Evolutionary conservation across 2,888 invertebrate genomes (phyloP).

Genomic region (Argyresthia albistria): DNA sequence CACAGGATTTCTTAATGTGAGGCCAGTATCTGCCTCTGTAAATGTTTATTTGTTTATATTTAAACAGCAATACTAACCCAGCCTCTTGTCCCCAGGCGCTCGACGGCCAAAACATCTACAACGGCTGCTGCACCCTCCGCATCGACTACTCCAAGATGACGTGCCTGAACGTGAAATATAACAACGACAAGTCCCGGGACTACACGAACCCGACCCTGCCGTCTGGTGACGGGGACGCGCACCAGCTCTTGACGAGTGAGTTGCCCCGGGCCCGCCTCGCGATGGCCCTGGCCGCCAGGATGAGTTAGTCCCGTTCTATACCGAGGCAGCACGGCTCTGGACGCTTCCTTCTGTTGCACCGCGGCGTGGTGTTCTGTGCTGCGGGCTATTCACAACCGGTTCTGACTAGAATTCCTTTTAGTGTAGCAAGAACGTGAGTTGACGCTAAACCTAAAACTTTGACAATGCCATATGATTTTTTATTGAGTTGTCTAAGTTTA

Average conservation of each 20-base stretch:
- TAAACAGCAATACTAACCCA: too few species aligned
- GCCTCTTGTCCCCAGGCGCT: slow-evolving; percentile 76
- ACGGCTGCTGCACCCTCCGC: slow-evolving; percentile 98
- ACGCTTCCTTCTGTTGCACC: neutral
- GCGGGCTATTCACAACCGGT: too few species aligned
- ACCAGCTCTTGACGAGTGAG: slow-evolving; percentile 77
- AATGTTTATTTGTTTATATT: too few species aligned
- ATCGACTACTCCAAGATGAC: slow-evolving; percentile 99
- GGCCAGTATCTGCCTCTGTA: too few species aligned
- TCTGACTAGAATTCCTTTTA: too few species aligned
- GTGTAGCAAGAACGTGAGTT: too few species aligned
- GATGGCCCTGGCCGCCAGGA: slow-evolving; percentile 67
- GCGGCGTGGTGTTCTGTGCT: neutral
- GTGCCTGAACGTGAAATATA: slow-evolving; percentile 98
- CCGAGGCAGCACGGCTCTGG: neutral
- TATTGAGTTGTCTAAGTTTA: too few species aligned
- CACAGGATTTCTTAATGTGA: too few species aligned
- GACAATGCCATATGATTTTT: too few species aligned
- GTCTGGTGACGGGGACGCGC: slow-evolving; percentile 85
- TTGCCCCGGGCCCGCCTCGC: slow-evolving; percentile 71
- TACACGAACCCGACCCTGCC: slow-evolving; percentile 99
- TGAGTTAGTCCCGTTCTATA: slow-evolving; percentile 73
- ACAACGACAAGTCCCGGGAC: slow-evolving; percentile 99
- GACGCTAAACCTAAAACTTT: too few species aligned
- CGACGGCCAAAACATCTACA: slow-evolving; percentile 99